A percentile compares a stretch with the other conserved stretches of the same genome.
Conservation (phyloP, 2,888 invertebrate species). For the Leptinotarsa tumamoca region DNA sequence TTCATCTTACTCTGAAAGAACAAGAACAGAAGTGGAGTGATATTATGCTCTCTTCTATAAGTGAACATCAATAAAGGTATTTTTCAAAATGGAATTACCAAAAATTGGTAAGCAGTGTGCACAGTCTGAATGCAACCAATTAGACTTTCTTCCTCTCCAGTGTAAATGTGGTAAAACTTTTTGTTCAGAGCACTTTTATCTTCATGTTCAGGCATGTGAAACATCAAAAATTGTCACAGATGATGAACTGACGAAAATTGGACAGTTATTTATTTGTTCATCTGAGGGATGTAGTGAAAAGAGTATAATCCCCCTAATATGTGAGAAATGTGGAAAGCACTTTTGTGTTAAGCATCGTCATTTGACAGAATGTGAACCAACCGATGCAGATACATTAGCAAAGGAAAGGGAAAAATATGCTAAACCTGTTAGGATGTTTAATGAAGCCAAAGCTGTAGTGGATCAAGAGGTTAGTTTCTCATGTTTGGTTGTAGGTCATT, state of each 20-base stretch:
- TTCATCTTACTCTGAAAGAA: conserved; percentile 89
- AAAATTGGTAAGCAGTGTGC: conserved; percentile 76
- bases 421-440: conserved; percentile 73
- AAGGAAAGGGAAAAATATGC: conserved; percentile 72
- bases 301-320: conserved; percentile 75
- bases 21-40: conserved; percentile 80
- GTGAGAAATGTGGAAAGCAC: conserved; percentile 75
- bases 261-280: conserved; percentile 70
- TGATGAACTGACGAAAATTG: conserved; percentile 51
- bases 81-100: conserved; percentile 78
- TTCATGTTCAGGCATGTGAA: conserved; percentile 70
- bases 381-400: conserved; percentile 69
- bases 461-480: conserved; percentile 68
- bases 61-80: conserved; percentile 67
- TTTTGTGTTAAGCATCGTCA: conserved; percentile 78
- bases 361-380: conserved; percentile 56
- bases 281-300: conserved; percentile 71
- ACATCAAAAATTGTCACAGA: conserved; percentile 50
- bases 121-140: conserved; percentile 72
- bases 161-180: conserved; percentile 76
- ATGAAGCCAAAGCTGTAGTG: conserved; percentile 73
- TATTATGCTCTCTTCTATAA: conserved; percentile 69
- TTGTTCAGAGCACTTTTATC: conserved; percentile 77
- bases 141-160: conserved; percentile 79
- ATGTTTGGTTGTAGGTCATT: neutral